phyloP scores from a whole-genome alignment of 2,888 invertebrate genomes.

The Scaptomyza tumidula region DNA sequence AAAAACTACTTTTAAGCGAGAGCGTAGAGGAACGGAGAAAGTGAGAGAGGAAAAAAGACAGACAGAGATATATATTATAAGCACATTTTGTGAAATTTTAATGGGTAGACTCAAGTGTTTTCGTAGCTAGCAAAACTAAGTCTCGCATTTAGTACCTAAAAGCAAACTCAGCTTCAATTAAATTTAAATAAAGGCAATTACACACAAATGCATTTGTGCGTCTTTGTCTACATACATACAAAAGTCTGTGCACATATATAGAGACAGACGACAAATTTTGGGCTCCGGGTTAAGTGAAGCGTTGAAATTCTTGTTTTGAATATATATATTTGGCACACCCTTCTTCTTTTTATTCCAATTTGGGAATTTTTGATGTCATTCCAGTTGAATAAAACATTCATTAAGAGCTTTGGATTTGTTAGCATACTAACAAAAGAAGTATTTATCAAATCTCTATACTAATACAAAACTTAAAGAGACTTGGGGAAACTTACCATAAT shows the following conservation, averaged over 20 bases:
- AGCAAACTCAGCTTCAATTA: constrained; percentile 19
- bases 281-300: constrained; percentile 45
- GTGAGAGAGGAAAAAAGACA: no score
- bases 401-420: no score
- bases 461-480: no score
- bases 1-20: no score
- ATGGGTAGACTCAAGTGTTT: background rate
- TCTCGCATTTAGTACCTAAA: constrained; percentile 1
- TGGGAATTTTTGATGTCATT: constrained; percentile 26
- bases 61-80: background rate
- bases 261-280: constrained; percentile 35
- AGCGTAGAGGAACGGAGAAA: no score
- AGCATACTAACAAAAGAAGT: no score
- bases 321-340: constrained; percentile 35
- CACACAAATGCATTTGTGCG: background rate
- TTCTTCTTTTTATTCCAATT: constrained; percentile 22
- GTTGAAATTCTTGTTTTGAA: constrained; percentile 41
- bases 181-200: constrained; percentile 24
- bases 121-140: background rate
- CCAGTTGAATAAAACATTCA: constrained; percentile 1
- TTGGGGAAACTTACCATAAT: constrained; percentile 81
- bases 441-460: background rate
- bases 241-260: constrained; percentile 11
- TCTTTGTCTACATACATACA: background rate
- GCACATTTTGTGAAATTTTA: background rate